Evolutionary conservation across 2,888 invertebrate species (phyloP).

Genomic region (Thumatha senex): DNA sequence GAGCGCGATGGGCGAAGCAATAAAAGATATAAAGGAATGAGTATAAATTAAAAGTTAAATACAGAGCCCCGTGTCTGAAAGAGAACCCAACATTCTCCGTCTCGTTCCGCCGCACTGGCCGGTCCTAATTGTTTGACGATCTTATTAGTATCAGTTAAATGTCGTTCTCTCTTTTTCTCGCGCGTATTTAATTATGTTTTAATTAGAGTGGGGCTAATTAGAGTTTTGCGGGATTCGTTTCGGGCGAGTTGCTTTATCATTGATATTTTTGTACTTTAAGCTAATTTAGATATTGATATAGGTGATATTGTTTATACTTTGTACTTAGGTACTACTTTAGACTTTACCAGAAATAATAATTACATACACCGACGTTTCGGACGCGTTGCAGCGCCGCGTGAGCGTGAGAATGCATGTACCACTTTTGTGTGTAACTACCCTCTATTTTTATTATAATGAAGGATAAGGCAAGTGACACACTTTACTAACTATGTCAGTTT

Average conservation of each 20-base stretch:
- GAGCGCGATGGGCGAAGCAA: slow-evolving; percentile 83
- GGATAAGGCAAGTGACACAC: no score
- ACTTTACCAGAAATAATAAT: no score
- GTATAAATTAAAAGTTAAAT: slow-evolving; percentile 84
- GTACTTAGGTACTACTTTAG: no score
- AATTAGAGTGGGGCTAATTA: slow-evolving; percentile 77
- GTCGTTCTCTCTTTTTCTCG: slow-evolving; percentile 80
- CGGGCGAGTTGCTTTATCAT: slow-evolving; percentile 49
- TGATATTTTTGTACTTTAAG: slow-evolving; percentile 42
- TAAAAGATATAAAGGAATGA: slow-evolving; percentile 84
- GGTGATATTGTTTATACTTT: no score
- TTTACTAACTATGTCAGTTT: no score
- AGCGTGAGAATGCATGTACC: no score
- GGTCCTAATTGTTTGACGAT: slow-evolving; percentile 83
- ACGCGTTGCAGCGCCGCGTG: no score
- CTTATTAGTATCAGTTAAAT: slow-evolving; percentile 84
- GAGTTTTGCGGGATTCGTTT: slow-evolving; percentile 65
- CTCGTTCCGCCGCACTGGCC: slow-evolving; percentile 53
- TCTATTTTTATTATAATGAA: no score
- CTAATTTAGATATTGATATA: slow-evolving; percentile 36
- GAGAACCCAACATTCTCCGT: slow-evolving; percentile 42
- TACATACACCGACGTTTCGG: no score
- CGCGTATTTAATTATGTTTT: slow-evolving; percentile 82
- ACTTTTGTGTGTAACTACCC: no score
- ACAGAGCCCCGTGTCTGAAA: slow-evolving; percentile 66